These are phyloP conservation scores for Psilanteris sp. DNA, from an alignment of 1,140 invertebrate species.

Conservation along the genomic window DNA sequence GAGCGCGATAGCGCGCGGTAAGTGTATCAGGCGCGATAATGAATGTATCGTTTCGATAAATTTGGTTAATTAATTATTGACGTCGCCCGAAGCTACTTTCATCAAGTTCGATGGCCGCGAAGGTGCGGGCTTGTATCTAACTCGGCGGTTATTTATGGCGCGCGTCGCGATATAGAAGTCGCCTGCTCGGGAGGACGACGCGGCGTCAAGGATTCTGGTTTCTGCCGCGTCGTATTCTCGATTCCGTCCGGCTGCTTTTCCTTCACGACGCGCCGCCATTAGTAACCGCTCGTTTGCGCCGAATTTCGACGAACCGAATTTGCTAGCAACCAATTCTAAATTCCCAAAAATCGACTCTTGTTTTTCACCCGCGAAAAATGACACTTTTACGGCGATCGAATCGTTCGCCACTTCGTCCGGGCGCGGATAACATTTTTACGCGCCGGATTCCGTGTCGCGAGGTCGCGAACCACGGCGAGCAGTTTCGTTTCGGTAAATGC, in stretches of 20 bases:
- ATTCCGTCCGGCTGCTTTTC: conserved; percentile 47
- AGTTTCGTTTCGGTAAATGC: too few species aligned
- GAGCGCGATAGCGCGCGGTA: conserved; percentile 65
- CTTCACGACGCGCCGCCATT: conserved; percentile 57
- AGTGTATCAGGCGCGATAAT: conserved; percentile 73
- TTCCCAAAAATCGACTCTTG: too few species aligned
- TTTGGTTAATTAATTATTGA: conserved; percentile 77
- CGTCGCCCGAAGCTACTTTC: conserved; percentile 70
- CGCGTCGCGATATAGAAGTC: conserved; percentile 63
- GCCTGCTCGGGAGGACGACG: conserved; percentile 61
- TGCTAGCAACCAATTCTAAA: too few species aligned
- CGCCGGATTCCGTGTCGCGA: too few species aligned
- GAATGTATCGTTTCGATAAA: conserved; percentile 71
- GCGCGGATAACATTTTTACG: too few species aligned
- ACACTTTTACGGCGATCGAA: too few species aligned
- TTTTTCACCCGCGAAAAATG: background rate
- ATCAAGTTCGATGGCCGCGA: conserved; percentile 66
- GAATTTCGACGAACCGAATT: conserved; percentile 66
- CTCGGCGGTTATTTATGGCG: conserved; percentile 65
- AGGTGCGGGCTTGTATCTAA: conserved; percentile 67
- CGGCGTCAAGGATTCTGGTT: conserved; percentile 59
- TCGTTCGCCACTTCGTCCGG: too few species aligned
- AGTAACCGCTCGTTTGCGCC: conserved; percentile 64
- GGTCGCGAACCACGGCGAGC: too few species aligned
- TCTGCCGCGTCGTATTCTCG: conserved; percentile 56